Conservation (phyloP, 2,797 vertebrate species). For the Catamblyrhynchus diadema region DNA sequence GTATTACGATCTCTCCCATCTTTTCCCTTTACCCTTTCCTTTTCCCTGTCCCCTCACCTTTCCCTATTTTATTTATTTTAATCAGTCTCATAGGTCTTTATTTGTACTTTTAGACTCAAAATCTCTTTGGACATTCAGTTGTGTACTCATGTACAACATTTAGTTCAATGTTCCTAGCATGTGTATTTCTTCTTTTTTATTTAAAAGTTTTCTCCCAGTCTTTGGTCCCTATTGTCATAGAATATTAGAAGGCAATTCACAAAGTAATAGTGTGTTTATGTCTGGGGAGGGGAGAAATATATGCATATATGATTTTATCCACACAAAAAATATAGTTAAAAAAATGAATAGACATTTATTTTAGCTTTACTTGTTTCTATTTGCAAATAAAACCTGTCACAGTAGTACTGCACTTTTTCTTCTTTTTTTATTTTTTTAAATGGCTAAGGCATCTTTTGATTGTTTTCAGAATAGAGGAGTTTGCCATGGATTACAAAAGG, state of each 20-base stretch:
- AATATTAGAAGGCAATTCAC: background rate
- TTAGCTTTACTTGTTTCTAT: background rate
- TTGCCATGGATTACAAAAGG: background rate
- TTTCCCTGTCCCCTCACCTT: background rate
- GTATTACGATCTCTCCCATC: background rate
- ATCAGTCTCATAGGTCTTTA: background rate
- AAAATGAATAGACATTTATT: background rate
- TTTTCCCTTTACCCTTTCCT: accelerated
- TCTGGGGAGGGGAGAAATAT: background rate
- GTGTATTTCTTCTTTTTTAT: background rate
- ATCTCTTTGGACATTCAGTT: background rate
- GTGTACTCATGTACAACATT: background rate
- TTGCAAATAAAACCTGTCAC: background rate
- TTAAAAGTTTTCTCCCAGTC: background rate
- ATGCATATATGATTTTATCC: background rate
- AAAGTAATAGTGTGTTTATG: background rate
- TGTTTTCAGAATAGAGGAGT: background rate
- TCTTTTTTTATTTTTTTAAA: background rate
- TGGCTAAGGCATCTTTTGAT: background rate
- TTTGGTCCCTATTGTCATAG: background rate
- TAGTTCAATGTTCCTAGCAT: background rate
- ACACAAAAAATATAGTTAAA: background rate
- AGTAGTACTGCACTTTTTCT: background rate
- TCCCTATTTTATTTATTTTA: background rate
- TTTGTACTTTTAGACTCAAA: background rate